Evolutionary conservation across 1,140 invertebrate genomes (phyloP), one percentile per base, ranked within the genome.

Genomic region (Ceratitis capitata): DNA sequence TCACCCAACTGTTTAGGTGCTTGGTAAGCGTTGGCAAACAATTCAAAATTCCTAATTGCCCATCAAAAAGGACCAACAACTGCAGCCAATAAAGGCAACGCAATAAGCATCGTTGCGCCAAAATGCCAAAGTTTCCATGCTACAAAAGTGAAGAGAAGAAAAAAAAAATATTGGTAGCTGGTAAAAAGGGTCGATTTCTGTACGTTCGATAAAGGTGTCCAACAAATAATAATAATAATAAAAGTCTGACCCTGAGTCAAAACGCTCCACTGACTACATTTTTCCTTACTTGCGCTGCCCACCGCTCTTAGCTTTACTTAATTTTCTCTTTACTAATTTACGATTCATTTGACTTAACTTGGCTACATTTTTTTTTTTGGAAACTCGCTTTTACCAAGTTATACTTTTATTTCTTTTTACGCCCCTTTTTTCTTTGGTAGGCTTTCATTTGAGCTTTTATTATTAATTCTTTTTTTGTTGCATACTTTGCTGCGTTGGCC

Each of bases 131-230:
- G 12, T 35, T 29, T 35, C 16, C 0, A 3, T 12, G 29, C 16
- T 3, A 19, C 12, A 12, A n/a, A 69, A 39, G 19, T 61, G 23
- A 19, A 69, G 7, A 35, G 5, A 53, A 61, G 69, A 45, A 78
- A 45, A 39, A 45, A 42, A n/a, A n/a, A 19, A 10, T 16, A 19
- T 16, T 10, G 16, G 35, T 4, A 4, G 35, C 14, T n/a, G 19
- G 5, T n/a, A 6, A 29, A 23, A 26, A 26, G 69, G 69, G n/a
- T 45, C 16, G 7, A 23, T 10, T 42, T 10, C 39, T 35, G 69
- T 42, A 39, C 42, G 12, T 78, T 78, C 69, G 39, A 78, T 78
- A 78, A 78, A 78, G 69, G 69, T 78, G 69, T 78, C 69, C 69
- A 78, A 78, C 35, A 78, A 78, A 78, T 78, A 78, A 45, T 26